Evolutionary conservation across 2,113 vertebrate genomes (phyloP), one percentile per base, ranked within the genome.

Genomic region (Thunnus maccoyii): DNA sequence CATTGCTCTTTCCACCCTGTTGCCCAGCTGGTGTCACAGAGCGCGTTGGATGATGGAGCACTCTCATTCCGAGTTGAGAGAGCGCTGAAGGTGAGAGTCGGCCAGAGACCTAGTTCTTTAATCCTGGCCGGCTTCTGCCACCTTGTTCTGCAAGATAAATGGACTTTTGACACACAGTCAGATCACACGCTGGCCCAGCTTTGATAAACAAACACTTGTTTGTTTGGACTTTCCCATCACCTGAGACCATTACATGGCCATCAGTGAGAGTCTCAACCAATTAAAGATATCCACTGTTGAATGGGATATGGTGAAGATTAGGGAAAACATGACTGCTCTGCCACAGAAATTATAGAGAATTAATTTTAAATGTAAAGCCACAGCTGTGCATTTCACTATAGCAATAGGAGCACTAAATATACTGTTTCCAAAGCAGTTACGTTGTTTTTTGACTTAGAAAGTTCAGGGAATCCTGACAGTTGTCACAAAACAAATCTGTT

Each of bases 131-230:
- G 88, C 86, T 85, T 78, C 86, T 91, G 90, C 89, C 90, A 87
- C 84, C 90, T 94, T 85, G 87, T 93, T 94, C 91, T 86, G 80
- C 72, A 92, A 93, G 94, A 94, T 93, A 91, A 91, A 95, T 95
- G 72, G 89, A 92, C 92, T 90, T 91, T 93, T 92, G 89, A 92
- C 84, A 83, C 62, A 54, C 55, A 83, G 86, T 89, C 79, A 46
- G 65, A 85, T 89, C 82, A 64, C 83, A 86, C 69, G 25, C 67
- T 52, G 20, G 55, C 79, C 72, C n/a, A 10, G 80, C 82, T 84
- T 89, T 83, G 75, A 88, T 86, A 90, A 91, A 91, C 84, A 91
- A 88, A 91, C 72, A 44, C 71, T 51, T 85, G 83, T 75, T 72
- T 86, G 52, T 56, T 87, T 78, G 58, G 48, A 63, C 62, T 83